Evolutionary conservation across 2,888 invertebrate genomes (phyloP), one percentile per base, ranked within the genome.

Genomic region (Limnephilus lunatus): DNA sequence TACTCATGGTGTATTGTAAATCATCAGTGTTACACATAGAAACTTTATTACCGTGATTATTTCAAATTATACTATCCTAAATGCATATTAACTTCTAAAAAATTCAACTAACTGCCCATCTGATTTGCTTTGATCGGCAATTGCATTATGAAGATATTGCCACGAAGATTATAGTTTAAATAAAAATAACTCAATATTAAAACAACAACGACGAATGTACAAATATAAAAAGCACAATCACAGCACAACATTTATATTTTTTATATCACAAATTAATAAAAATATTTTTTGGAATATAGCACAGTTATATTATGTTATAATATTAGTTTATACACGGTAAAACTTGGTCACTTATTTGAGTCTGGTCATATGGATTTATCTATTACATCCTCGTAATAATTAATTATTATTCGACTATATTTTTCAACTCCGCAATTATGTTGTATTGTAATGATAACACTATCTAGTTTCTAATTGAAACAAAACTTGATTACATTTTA

Each of bases 151-250:
- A 68, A 88, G 53, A 88, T 68, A 88, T 88, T 88, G 88, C 88
- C 88, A 88, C 68, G 15, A 68, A 88, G 53, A 88, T 88, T 31
- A 30, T 68, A 68, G 68, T 88, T 88, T 68, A 25, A 68, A 88
- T 9, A 19, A 68, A 68, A 88, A 88, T 68, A 88, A 68, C 14
- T n/a, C 86, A 86, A 31, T 88, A 88, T 32, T 7, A 88, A 87
- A 82, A 32, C 82, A 82, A 86, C 48, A 83, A 86, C 86, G 44
- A 68, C 88, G 14, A 88, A 88, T 68, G 31, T 68, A 90, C 68
- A 92, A 86, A 86, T 88, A 87, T 90, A 85, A 93, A 93, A 91
- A 91, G 81, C 92, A 92, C 91, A 88, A 92, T 93, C 93, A 93
- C 93, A 93, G 92, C 88, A 93, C 93, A 85, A 93, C 93, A 93